Conservation (phyloP, 2,888 invertebrate genomes). For the Pachycephus smyrnensis region DNA sequence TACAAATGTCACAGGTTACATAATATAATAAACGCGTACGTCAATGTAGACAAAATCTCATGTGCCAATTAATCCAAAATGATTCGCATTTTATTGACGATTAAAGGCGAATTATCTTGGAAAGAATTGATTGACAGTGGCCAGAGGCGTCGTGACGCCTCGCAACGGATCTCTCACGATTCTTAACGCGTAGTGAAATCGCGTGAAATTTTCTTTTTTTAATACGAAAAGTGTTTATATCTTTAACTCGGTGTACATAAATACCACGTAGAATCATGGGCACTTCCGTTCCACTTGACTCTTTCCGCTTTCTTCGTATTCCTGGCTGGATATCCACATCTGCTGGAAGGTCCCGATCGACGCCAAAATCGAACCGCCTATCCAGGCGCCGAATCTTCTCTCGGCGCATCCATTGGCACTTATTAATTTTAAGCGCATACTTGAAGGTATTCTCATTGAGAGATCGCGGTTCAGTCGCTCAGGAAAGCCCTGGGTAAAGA, state of each 20-base stretch:
- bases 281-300: slow-evolving; percentile 97
- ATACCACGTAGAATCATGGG: slow-evolving; percentile 70
- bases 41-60: background rate
- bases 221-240: background rate
- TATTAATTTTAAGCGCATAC: slow-evolving; percentile 93
- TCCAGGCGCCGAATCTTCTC: slow-evolving; percentile 97
- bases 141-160: background rate
- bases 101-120: background rate
- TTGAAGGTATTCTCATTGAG: slow-evolving; percentile 88
- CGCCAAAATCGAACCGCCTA: slow-evolving; percentile 97
- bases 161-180: background rate
- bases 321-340: slow-evolving; percentile 99
- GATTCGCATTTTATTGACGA: background rate
- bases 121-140: background rate
- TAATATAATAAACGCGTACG: background rate
- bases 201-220: background rate
- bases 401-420: slow-evolving; percentile 93
- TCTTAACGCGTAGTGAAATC: background rate
- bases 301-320: slow-evolving; percentile 98
- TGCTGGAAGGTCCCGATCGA: slow-evolving; percentile 99
- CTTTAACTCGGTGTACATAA: background rate
- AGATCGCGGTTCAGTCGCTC: slow-evolving; percentile 92
- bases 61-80: background rate
- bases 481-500: slow-evolving; percentile 80
- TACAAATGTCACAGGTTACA: background rate